Evolutionary conservation across 37 sponge, comb jelly and placozoan genomes (phyloP), one percentile per base, ranked within the genome.

Genomic region (Oopsacas minuta): DNA sequence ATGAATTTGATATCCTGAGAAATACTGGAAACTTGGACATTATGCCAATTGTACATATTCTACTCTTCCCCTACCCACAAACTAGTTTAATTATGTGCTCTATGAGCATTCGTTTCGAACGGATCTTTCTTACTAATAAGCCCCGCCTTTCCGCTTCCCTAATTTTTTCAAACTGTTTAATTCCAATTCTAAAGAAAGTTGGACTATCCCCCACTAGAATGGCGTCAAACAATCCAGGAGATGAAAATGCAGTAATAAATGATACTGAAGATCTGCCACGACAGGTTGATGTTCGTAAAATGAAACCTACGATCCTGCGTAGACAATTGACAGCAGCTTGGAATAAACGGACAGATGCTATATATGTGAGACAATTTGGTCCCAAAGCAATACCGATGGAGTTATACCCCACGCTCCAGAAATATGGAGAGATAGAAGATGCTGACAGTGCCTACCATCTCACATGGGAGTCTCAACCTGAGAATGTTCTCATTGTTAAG

Each of bases 401-500:
- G 39, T 3, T 23, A 3, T 25, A 23, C 1, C 23, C 23, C 36
- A 82, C 32, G 36, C 20, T 8, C 3, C 12, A 37, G 39, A 61
- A 61, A 12, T 10, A 85, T 22, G 0, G 0, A 15, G 83, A 83
- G 38, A 61, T 37, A 38, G 89, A 88, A 37, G 93, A 93, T 38
- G 89, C 90, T 15, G 53, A 84, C 34, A 85, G 90, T 85, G 92
- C 88, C 0, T 86, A 88, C 53, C 96, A 96, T 53, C 85, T 96
- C 37, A 84, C 75, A 39, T 96, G 96, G 96, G 82, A 49, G 5
- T 35, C 75, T 8, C 53, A 82, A 7, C 91, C 92, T 0, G 37
- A 85, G n/a, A 87, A 36, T 36, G 87, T 94, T 10, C 87, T 96
- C 1, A 86, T 96, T 0, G 88, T 96, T 8, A 96, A 92, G 89